Percentiles rank a stretch among this genome's conserved stretches.
Evolutionary conservation across 1,140 invertebrate genomes (phyloP).

Genomic region (Druon quercuslanigerum): DNA sequence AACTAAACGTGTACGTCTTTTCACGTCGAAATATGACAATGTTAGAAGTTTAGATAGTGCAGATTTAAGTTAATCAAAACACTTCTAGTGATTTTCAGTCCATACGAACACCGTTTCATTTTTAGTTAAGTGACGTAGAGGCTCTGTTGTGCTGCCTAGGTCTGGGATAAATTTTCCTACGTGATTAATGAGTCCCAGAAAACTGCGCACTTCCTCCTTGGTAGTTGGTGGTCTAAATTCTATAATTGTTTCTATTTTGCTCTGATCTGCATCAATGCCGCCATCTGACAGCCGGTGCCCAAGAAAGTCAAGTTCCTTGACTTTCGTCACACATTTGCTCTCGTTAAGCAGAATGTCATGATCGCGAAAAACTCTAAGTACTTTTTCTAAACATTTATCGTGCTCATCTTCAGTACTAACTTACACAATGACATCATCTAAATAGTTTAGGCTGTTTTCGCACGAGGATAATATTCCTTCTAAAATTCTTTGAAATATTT

Average conservation of each 20-base stretch:
- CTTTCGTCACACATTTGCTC: slow-evolving; percentile 41
- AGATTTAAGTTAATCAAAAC: too few species aligned
- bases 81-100: slow-evolving; percentile 35
- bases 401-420: background rate
- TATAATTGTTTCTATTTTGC: slow-evolving; percentile 46
- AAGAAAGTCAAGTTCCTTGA: slow-evolving; percentile 52
- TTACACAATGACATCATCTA: slow-evolving; percentile 19
- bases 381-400: background rate
- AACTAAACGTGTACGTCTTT: too few species aligned
- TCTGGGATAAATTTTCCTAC: slow-evolving; percentile 62
- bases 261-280: slow-evolving; percentile 50
- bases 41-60: too few species aligned
- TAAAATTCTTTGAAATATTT: slow-evolving; percentile 1
- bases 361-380: background rate
- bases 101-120: too few species aligned
- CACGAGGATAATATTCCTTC: background rate
- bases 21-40: too few species aligned
- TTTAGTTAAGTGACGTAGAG: too few species aligned
- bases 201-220: slow-evolving; percentile 58
- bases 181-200: slow-evolving; percentile 59
- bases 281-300: slow-evolving; percentile 51
- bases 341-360: slow-evolving; percentile 25
- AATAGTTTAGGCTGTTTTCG: background rate
- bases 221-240: slow-evolving; percentile 46
- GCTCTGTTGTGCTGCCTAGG: too few species aligned